Conservation (phyloP, 2,888 invertebrate genomes). For the Lottia scabra region DNA sequence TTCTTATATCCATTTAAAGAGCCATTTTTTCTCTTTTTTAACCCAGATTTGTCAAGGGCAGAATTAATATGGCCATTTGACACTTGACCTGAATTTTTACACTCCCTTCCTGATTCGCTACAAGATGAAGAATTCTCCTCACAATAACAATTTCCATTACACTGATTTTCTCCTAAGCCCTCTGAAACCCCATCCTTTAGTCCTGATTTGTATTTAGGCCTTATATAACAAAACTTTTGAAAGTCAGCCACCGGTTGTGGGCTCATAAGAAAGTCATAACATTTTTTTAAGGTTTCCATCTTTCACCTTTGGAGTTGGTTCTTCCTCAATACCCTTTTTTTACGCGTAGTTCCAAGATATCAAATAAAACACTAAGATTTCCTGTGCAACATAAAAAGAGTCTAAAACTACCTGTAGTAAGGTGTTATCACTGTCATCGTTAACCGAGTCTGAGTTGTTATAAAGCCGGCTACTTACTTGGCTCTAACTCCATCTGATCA, state of each 20-base stretch:
- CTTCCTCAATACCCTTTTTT: too few species aligned
- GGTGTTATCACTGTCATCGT: too few species aligned
- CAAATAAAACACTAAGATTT: too few species aligned
- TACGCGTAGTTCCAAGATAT: too few species aligned
- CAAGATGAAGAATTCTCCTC: not conserved
- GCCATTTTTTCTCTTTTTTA: conserved; percentile 12
- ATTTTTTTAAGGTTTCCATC: conserved; percentile 31
- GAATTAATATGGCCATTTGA: not conserved
- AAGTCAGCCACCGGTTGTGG: conserved; percentile 82
- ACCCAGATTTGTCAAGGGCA: not conserved
- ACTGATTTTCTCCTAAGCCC: conserved; percentile 19
- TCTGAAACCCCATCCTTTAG: not conserved
- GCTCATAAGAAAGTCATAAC: conserved; percentile 29
- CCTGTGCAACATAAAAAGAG: too few species aligned
- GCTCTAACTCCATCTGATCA: too few species aligned
- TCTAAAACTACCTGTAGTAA: too few species aligned
- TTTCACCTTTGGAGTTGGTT: not conserved
- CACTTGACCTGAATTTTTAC: not conserved
- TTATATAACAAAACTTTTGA: conserved; percentile 77
- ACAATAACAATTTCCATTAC: conserved; percentile 73
- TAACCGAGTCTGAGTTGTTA: too few species aligned
- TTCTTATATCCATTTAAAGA: not conserved
- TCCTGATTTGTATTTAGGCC: not conserved
- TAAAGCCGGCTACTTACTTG: too few species aligned
- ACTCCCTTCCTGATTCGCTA: not conserved